Percentiles rank a stretch among this genome's conserved stretches.
phyloP scores from a whole-genome alignment of 2,797 vertebrate genomes.

The Sebastes taczanowskii region DNA sequence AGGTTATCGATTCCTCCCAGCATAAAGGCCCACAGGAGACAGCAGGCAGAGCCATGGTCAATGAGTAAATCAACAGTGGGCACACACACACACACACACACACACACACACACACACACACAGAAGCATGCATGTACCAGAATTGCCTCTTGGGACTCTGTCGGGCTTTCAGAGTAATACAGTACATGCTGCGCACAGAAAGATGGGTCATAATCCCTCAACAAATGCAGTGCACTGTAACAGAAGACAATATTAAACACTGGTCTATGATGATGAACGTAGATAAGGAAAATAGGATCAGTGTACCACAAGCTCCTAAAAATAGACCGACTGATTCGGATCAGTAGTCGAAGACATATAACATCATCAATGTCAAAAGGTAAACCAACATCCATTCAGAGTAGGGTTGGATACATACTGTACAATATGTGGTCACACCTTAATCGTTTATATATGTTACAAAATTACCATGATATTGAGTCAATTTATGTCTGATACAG shows the following conservation, averaged over 20 bases:
- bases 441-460: neutral
- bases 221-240: constrained; percentile 35
- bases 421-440: neutral
- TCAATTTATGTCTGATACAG: neutral
- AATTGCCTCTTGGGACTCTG: constrained; percentile 46
- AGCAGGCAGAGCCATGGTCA: constrained; percentile 54
- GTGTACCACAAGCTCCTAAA: constrained; percentile 34
- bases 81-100: neutral
- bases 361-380: constrained; percentile 10
- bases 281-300: constrained; percentile 49
- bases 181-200: constrained; percentile 34
- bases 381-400: neutral
- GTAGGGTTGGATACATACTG: neutral
- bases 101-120: constrained; percentile 17
- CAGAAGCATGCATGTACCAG: constrained; percentile 34
- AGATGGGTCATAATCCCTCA: constrained; percentile 32
- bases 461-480: neutral
- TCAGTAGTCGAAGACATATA: constrained; percentile 7
- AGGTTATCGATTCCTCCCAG: constrained; percentile 70
- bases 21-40: constrained; percentile 61
- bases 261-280: constrained; percentile 17
- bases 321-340: constrained; percentile 34
- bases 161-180: constrained; percentile 48
- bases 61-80: constrained; percentile 64
- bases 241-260: constrained; percentile 42